A percentile compares a stretch with the other conserved stretches of the same genome.
phyloP scores from a whole-genome alignment of 1,140 invertebrate species.

The Papilio machaon region DNA sequence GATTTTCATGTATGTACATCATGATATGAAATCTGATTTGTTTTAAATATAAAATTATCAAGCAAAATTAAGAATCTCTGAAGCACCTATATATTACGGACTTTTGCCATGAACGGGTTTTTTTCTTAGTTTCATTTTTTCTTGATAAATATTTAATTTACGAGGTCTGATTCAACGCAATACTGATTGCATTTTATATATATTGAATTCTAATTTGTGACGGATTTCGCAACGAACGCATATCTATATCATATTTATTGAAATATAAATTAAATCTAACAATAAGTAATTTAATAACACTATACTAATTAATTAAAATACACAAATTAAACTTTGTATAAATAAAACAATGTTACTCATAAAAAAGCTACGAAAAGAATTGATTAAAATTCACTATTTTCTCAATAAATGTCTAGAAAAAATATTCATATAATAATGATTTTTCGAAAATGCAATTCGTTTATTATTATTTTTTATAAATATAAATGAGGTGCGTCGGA shows the following conservation, averaged over 20 bases:
- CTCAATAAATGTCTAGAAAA: conserved; percentile 74
- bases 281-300: conserved; percentile 19
- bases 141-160: conserved; percentile 29
- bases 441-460: conserved; percentile 57
- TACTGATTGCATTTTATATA: not conserved
- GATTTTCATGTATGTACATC: conserved; percentile 73
- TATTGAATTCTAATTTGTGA: conserved; percentile 31
- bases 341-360: not conserved
- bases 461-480: conserved; percentile 51
- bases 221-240: conserved; percentile 32
- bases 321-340: conserved; percentile 1
- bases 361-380: conserved; percentile 13
- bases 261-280: conserved; percentile 31
- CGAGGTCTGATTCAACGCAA: conserved; percentile 26
- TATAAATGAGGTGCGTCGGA: too few species aligned
- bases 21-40: conserved; percentile 75
- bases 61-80: conserved; percentile 61
- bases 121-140: conserved; percentile 2
- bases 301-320: too few species aligned
- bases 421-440: conserved; percentile 60
- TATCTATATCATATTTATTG: conserved; percentile 4
- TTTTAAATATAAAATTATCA: conserved; percentile 62
- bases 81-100: conserved; percentile 64
- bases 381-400: conserved; percentile 49
- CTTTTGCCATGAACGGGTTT: conserved; percentile 32